Evolutionary conservation across 35 echinoderm and acorn worm species (phyloP), one percentile per base, ranked within the genome.

Genomic region (Lytechinus variegatus): DNA sequence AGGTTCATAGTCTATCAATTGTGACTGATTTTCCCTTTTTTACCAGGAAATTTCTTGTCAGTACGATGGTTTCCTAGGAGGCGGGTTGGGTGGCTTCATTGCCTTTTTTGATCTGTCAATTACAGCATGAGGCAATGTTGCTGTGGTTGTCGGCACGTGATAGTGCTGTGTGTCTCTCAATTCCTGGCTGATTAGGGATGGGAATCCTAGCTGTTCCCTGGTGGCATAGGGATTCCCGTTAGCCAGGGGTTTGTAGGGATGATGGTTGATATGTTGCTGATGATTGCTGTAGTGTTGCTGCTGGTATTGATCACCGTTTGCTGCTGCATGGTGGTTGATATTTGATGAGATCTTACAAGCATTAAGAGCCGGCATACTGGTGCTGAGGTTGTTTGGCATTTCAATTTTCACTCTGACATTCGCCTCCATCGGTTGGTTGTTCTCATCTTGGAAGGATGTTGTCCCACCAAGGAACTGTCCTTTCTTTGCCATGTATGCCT

Each of bases 381-480:
- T 61, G 86, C 96, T 96, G 24, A 96, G 61, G 9, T 21, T 94
- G 95, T 93, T 94, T 24, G 97, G 97, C 95, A 97, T 89, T 94
- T 97, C 97, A 33, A 97, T 97, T 87, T 97, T 96, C 11, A 97
- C 95, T 19, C 95, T 90, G 28, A 97, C 57, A 51, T 97, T 97
- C 14, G 97, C 97, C 24, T 97, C 95, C 86, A 97, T 52, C 1
- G 96, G 96, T 24, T 52, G 92, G 55, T 94, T 96, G 33, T 93
- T 93, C 19, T 94, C 53, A 89, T 91, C 86, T 57, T 97, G 92
- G 58, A 96, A 96, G 52, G 92, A 94, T 27, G 92, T 72, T 52
- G 95, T 94, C 57, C 97, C 92, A 72, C 92, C 91, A 10, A 94
- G 87, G 56, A 96, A 95, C 95, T 96, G 86, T 21, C 95, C 92